Percentiles rank a stretch among this genome's conserved stretches.
Conservation (phyloP, 2,888 invertebrate genomes). For the Thumatha senex region DNA sequence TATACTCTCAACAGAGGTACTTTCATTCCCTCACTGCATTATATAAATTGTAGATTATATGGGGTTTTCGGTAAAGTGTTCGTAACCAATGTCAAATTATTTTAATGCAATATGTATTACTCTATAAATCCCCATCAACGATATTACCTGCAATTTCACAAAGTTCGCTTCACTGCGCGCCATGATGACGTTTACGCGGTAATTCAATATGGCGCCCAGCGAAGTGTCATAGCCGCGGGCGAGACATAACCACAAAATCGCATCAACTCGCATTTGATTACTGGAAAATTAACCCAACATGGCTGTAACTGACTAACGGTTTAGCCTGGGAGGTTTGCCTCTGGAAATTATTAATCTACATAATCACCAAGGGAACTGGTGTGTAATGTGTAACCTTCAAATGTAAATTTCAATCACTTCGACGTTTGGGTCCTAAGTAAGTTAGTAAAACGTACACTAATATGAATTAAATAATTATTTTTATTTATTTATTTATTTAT, state of each 20-base stretch:
- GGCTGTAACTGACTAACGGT: slow-evolving; percentile 47
- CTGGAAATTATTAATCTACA: slow-evolving; percentile 1
- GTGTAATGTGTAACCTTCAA: too few species aligned
- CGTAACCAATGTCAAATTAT: slow-evolving; percentile 1
- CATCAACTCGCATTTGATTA: slow-evolving; percentile 65
- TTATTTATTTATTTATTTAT: too few species aligned
- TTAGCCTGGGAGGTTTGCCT: slow-evolving; percentile 30
- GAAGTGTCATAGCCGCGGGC: slow-evolving; percentile 54
- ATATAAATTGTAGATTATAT: too few species aligned
- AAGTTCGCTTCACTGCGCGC: slow-evolving; percentile 36
- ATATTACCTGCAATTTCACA: slow-evolving; percentile 44
- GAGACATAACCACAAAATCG: slow-evolving; percentile 68
- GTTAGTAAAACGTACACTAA: too few species aligned
- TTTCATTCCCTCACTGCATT: too few species aligned
- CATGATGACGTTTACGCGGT: slow-evolving; percentile 51
- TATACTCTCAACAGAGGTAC: too few species aligned
- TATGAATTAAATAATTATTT: too few species aligned
- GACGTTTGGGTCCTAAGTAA: too few species aligned
- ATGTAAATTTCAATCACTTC: too few species aligned
- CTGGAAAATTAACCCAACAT: slow-evolving; percentile 63
- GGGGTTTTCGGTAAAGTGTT: too few species aligned
- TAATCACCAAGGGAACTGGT: too few species aligned
- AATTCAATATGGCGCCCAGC: slow-evolving; percentile 64
- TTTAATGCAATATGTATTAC: slow-evolving; percentile 14
- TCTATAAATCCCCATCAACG: slow-evolving; percentile 12